These are phyloP conservation scores for Polypterus bichir DNA, from an alignment of 2,113 vertebrate species.

Conservation along the genomic window DNA sequence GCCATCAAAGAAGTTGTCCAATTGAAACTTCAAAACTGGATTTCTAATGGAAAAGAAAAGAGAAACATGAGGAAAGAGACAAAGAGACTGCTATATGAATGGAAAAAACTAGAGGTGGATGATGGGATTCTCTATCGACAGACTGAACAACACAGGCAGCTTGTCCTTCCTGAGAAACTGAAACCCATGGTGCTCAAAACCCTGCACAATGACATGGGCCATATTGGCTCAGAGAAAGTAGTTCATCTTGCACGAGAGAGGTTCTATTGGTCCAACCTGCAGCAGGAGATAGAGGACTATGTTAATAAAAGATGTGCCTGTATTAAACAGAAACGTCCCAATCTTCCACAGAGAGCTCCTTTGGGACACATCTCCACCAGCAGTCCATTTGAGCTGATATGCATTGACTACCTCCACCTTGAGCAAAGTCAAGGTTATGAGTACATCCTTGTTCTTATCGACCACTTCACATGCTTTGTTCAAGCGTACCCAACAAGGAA, in stretches of 20 bases:
- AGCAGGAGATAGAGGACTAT: too few species aligned
- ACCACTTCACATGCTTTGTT: neutral
- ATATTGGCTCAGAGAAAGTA: slow-evolving; percentile 12
- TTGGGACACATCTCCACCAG: slow-evolving; percentile 3
- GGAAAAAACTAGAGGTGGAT: slow-evolving; percentile 7
- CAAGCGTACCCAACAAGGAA: slow-evolving; percentile 5
- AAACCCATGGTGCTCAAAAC: slow-evolving; percentile 9
- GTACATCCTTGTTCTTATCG: slow-evolving; percentile 4
- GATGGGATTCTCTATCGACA: slow-evolving; percentile 12
- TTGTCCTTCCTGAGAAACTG: slow-evolving; percentile 6
- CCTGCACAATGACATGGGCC: slow-evolving; percentile 17
- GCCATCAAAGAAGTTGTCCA: slow-evolving; percentile 2
- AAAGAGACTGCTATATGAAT: slow-evolving; percentile 5
- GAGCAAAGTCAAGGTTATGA: slow-evolving; percentile 10
- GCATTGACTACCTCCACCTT: slow-evolving; percentile 7
- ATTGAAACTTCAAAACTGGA: slow-evolving; percentile 6
- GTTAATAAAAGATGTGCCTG: too few species aligned
- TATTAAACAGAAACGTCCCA: too few species aligned
- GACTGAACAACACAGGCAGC: neutral
- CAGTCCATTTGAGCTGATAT: slow-evolving; percentile 3
- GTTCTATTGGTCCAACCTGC: too few species aligned
- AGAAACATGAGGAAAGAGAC: neutral
- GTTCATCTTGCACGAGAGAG: neutral
- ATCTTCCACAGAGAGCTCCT: slow-evolving; percentile 2
- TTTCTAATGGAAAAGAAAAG: slow-evolving; percentile 2